Base-by-base conservation (phyloP, 2,888 invertebrate species). In the Junonia oenone region DNA sequence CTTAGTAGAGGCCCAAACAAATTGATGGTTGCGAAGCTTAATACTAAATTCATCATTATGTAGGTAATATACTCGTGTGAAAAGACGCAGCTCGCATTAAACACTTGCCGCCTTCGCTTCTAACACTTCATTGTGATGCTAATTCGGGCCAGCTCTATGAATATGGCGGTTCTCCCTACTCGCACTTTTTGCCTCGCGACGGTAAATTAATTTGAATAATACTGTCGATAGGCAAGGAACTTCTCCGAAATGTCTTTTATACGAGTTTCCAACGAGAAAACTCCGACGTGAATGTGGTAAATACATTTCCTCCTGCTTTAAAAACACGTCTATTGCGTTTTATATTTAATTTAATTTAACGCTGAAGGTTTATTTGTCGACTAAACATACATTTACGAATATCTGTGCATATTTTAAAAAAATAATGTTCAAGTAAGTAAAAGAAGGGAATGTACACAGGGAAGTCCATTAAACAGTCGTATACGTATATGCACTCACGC, bases 161-260 rank as follows among this genome's bases (percentile, higher is more conserved):
- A 89, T 86, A 87, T 83, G 86, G 80, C 70, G 79, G 75, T 68
- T 68, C 73, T 75, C 72, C 75, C 76, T 69, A 75, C 83, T 81
- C 80, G 75, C 83, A 86, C 81, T 90, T 88, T 89, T 89, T 87
- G 81, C 83, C 80, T 82, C 82, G 77, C 76, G 78, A 80, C 79
- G 81, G 79, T 83, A 88, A 84, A 87, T 88, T 86, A 86, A 87
- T 87, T 87, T 88, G 84, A 87, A 87, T 88, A 88, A 88, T 86
- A 85, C 88, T 81, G 73, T 75, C 82, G 83, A 88, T 85, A 84
- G 81, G 83, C 81, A 77, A 78, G 80, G 76, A 76, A 76, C 78
- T 75, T 69, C 73, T 63, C 72, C 74, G 71, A 82, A 85, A 84
- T 83, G 81, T 85, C 83, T 83, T 86, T 87, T 83, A 83, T 86